Base-by-base conservation (phyloP, 2,888 invertebrate species). In the Standfussiana lucernea region DNA sequence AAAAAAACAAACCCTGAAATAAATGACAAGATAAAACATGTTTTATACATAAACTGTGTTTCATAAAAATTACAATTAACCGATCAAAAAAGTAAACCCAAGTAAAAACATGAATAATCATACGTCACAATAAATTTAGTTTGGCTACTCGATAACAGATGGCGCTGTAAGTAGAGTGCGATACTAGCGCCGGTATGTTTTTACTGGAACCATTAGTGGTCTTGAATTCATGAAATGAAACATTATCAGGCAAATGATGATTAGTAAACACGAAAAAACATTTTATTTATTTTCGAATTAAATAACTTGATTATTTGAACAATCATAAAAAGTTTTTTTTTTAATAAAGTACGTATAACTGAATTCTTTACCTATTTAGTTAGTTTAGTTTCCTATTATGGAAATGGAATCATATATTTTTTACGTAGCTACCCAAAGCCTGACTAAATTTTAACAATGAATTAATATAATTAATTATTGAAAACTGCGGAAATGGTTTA, bases 121-220 rank as follows among this genome's bases (percentile, higher is more conserved):
- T 65, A 40, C 13, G 53, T 61, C 18, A 42, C 6, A n/a, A 59
- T 15, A 45, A 47, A 45, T 83, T 61, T 90, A 89, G 92, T 95
- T 90, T 84, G 24, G 91, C 95, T 91, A 92, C 93, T 95, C 93
- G 89, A 86, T 89, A 89, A 91, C 84, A 95, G 95, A 94, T 95
- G 95, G 95, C 95, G 95, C 92, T 35, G 75, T 75, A 47, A 65
- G 50, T 37, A 66, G 62, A 47, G 24, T 13, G 69, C 75, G 62
- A 86, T 53, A 73, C 82, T 84, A 89, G 90, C 92, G 91, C 91
- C 72, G 24, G 40, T 69, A 28, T 67, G 56, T 50, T 68, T 69
- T 62, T 65, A 40, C 50, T 73, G 77, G 86, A 72, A 81, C 83
- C 70, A 78, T 37, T 37, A 37, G 40, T 28, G 1, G 47, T 59